Percentiles rank a stretch among this genome's conserved stretches.
phyloP scores from a whole-genome alignment of 2,888 invertebrate genomes.

The Germaria angustata region DNA sequence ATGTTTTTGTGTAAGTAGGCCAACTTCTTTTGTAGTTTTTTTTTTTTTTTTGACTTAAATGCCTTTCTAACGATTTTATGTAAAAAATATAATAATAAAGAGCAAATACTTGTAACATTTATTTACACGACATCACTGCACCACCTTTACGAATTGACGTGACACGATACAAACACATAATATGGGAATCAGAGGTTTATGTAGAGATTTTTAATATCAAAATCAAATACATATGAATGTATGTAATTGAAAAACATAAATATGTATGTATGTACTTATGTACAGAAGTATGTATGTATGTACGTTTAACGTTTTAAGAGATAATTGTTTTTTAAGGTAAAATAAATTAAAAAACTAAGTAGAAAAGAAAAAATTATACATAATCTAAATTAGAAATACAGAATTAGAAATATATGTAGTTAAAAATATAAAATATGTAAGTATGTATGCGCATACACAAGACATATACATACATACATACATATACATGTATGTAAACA shows the following conservation, averaged over 20 bases:
- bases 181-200: slow-evolving; percentile 13
- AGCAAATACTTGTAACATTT: neutral
- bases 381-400: too few species aligned
- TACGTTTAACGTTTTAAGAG: too few species aligned
- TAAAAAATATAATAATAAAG: slow-evolving; percentile 14
- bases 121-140: slow-evolving; percentile 7
- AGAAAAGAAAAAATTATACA: too few species aligned
- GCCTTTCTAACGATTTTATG: slow-evolving; percentile 53
- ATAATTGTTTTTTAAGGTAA: too few species aligned
- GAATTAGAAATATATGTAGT: too few species aligned
- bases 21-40: slow-evolving; percentile 62
- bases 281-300: too few species aligned
- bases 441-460: too few species aligned
- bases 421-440: neutral
- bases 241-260: too few species aligned
- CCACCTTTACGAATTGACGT: neutral
- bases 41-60: slow-evolving; percentile 6
- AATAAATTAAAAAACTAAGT: too few species aligned
- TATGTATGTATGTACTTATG: neutral
- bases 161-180: slow-evolving; percentile 35
- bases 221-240: too few species aligned
- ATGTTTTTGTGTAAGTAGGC: slow-evolving; percentile 60
- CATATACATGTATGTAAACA: neutral
- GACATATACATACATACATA: neutral
- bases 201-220: neutral